Evolutionary conservation across 2,113 vertebrate species (phyloP).

Genomic region (Helogale parvula): DNA sequence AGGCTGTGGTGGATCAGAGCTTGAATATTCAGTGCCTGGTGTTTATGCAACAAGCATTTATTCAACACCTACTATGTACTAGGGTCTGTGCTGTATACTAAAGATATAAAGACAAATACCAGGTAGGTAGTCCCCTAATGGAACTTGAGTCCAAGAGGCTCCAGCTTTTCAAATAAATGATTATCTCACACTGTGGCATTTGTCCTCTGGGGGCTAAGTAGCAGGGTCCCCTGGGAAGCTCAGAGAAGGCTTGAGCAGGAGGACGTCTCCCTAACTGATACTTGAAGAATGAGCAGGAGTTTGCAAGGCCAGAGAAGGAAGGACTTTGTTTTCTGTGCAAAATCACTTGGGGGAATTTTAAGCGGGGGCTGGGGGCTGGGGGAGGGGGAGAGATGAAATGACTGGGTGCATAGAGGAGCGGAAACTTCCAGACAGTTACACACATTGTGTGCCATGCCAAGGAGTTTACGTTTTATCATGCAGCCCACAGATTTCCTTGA

Average conservation of each 20-base stretch:
- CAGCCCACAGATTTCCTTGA: not conserved
- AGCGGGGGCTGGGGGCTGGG: not conserved
- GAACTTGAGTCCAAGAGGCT: not conserved
- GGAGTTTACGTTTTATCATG: not conserved
- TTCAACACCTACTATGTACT: constrained; percentile 39
- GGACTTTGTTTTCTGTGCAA: not conserved
- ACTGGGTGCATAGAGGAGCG: not conserved
- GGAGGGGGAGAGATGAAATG: not conserved
- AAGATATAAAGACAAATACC: not conserved
- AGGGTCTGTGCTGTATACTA: not conserved
- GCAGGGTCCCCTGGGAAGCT: not conserved
- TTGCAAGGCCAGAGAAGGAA: not conserved
- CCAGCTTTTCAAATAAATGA: not conserved
- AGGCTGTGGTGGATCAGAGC: not conserved
- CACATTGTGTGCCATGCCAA: not conserved
- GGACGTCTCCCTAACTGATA: not conserved
- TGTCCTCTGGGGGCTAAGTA: not conserved
- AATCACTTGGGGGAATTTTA: not conserved
- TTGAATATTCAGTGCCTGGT: not conserved
- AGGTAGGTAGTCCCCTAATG: not conserved
- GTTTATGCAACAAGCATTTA: constrained; percentile 31
- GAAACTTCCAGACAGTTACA: accelerated
- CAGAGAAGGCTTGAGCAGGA: not conserved
- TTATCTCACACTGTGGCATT: not conserved
- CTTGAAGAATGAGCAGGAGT: not conserved